Base-by-base conservation (phyloP, 2,888 invertebrate genomes). In the Trimorus sp. region DNA sequence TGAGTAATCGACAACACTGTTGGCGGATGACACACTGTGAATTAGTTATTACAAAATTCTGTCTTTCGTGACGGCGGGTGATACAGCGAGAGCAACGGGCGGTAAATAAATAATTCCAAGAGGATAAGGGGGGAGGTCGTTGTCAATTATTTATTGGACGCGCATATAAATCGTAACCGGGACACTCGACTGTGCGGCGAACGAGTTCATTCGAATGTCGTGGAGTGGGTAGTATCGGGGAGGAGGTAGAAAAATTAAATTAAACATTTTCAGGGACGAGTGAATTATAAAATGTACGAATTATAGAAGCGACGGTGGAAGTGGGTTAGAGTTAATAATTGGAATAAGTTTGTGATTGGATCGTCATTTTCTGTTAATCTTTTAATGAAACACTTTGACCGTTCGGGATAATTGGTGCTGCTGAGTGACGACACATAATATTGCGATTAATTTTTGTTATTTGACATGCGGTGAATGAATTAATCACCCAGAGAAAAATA, bases 31-130 rank as follows among this genome's bases (percentile, higher is more conserved):
- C 65, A 76, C 58, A 49, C 51, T 71, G 71, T 66, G 73, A 73
- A 78, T 71, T 60, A 59, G 66, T 73, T 59, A 78, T 66, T 79
- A 73, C 66, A 79, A 66, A 70, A 70, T 62, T 77, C 65, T 63
- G 58, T 70, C 48, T 48, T 26, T 45, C 26, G 15, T 49, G 49
- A 48, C 37, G 37, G 14, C 26, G 26, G 26, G 26, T 26, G 26
- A 26, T 26, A 26, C 26, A 26, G 26, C 26, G 26, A 26, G 26
- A 26, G 26, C 26, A 26, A 26, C 26, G 26, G 26, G 26, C 26
- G 26, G 26, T 26, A 26, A 26, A 26, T 26, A 26, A 26, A 26
- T 26, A 26, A 26, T 26, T 26, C 9, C 54, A 26, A 12, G 56
- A 37, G 56, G 14, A 26, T 26, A 1, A 26, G 4, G 26, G 26